Evolutionary conservation across 1,140 invertebrate species (phyloP).

Genomic region (Coptotermes formosanus): DNA sequence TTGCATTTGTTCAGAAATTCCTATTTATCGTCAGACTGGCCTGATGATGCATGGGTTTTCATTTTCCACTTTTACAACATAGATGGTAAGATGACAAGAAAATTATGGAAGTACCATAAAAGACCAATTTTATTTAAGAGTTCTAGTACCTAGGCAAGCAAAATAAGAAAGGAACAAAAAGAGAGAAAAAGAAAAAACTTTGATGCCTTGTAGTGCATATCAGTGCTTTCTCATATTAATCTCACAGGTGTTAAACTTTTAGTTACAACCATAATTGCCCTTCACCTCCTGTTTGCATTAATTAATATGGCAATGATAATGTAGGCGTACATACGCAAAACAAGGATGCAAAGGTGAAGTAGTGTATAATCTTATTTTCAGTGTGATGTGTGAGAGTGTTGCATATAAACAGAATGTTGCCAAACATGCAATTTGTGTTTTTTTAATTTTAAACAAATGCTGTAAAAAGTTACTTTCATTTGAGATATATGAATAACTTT

Average conservation of each 20-base stretch:
- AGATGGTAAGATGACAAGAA: neutral
- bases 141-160: neutral
- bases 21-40: neutral
- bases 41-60: neutral
- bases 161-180: neutral
- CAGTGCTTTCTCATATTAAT: neutral
- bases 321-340: neutral
- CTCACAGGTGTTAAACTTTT: neutral
- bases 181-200: neutral
- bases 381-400: conserved; percentile 14
- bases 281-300: neutral
- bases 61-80: neutral
- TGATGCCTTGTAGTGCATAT: conserved; percentile 7
- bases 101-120: neutral
- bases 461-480: neutral
- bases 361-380: conserved; percentile 12
- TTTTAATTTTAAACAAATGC: neutral
- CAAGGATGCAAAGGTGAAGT: neutral
- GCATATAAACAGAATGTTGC: neutral
- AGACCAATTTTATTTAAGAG: neutral
- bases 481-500: neutral
- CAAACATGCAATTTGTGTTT: neutral
- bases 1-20: neutral
- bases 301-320: neutral
- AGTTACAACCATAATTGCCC: conserved; percentile 1